Conservation (phyloP, 2,113 vertebrate genomes). For the Ovis aries region DNA sequence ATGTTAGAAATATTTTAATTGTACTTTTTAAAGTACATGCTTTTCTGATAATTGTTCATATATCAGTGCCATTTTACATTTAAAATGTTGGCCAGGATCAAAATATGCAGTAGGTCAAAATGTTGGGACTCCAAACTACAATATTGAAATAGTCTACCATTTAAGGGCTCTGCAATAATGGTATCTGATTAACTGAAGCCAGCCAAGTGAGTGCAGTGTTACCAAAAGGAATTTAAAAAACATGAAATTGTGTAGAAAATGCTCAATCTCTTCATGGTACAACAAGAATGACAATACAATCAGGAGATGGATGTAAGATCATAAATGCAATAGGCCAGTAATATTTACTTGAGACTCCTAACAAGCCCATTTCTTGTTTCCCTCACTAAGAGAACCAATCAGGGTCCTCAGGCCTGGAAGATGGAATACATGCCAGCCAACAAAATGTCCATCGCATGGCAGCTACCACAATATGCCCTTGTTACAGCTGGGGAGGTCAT, state of each 20-base stretch:
- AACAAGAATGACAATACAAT: neutral
- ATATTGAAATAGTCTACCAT: neutral
- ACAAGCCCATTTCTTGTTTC: slow-evolving; percentile 40
- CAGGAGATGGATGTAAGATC: neutral
- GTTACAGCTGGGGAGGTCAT: slow-evolving; percentile 94
- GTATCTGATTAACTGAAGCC: neutral
- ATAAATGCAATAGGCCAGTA: neutral
- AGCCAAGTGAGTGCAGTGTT: neutral
- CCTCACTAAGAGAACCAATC: slow-evolving; percentile 72
- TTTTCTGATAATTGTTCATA: slow-evolving; percentile 9
- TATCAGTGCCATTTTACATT: neutral
- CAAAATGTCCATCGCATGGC: slow-evolving; percentile 91
- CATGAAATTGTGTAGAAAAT: neutral
- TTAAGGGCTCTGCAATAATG: neutral
- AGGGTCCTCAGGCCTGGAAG: slow-evolving; percentile 65
- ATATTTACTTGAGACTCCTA: neutral
- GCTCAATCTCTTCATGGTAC: neutral
- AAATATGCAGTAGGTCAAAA: neutral
- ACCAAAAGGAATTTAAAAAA: neutral
- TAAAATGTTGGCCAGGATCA: slow-evolving; percentile 4
- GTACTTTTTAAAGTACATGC: neutral
- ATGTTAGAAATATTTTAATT: slow-evolving; percentile 1
- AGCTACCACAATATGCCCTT: slow-evolving; percentile 93
- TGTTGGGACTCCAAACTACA: neutral
- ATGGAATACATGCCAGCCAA: slow-evolving; percentile 88